Evolutionary conservation across 2,888 invertebrate species (phyloP), one percentile per base, ranked within the genome.

Genomic region (Folsomia candida): DNA sequence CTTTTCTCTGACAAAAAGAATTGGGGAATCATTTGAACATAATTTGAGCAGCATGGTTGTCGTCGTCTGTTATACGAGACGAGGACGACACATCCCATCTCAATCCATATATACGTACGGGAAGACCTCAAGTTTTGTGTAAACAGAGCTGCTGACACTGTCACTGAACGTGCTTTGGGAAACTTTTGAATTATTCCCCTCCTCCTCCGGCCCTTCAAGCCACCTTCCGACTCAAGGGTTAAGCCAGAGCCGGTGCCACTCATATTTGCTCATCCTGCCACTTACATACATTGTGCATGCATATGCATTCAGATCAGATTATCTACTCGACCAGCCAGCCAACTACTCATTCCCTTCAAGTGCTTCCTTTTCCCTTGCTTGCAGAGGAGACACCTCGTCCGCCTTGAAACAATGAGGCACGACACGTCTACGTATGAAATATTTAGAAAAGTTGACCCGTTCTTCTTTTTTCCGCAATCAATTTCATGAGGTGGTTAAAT

Each of bases 91-190:
- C n/a, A n/a, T n/a, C n/a, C n/a, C n/a, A n/a, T n/a, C n/a, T n/a
- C n/a, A n/a, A n/a, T n/a, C n/a, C n/a, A n/a, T n/a, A n/a, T n/a
- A n/a, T n/a, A 37, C 9, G 18, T 24, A 60, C 3, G 9, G 22
- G 64, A 64, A 64, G 64, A 64, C 64, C 64, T 64, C 64, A 64
- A 64, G 64, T 64, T 64, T 64, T 64, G 51, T 64, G 64, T 64
- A 64, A 64, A 64, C 51, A 64, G 64, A 64, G 64, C 26, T 64
- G 14, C 20, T 64, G 64, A 64, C 64, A 64, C 9, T 64, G 24
- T 29, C 64, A n/a, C 2, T 18, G 64, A 64, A 22, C 64, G 24
- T 28, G 64, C 51, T 29, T 28, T 20, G 24, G 20, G 11, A 20
- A 60, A 25, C 60, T 60, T 28, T 27, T 62, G 62, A 62, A 64